These are phyloP conservation scores for Ceramica pisi DNA, from an alignment of 2,888 invertebrate genomes.

Conservation along the genomic window DNA sequence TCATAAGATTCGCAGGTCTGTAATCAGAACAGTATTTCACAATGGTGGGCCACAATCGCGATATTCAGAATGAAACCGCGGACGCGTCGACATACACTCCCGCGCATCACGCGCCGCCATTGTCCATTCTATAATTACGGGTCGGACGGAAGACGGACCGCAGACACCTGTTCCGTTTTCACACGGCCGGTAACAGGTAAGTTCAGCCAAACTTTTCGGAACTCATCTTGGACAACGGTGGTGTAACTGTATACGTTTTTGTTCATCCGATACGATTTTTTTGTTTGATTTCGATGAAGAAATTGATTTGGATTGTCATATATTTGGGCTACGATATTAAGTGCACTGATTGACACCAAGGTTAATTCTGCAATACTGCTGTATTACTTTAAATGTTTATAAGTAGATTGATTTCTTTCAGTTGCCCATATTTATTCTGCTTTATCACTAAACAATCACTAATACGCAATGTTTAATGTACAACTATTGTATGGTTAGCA, in stretches of 20 bases:
- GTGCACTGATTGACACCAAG: not conserved
- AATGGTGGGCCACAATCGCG: slow-evolving; percentile 53
- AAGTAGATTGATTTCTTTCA: not conserved
- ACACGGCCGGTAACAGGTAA: slow-evolving; percentile 88
- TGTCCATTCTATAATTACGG: slow-evolving; percentile 87
- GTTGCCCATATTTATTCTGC: not conserved
- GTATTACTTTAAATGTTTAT: not conserved
- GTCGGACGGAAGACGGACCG: slow-evolving; percentile 79
- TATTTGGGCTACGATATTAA: slow-evolving; percentile 7
- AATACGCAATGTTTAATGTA: slow-evolving; percentile 42
- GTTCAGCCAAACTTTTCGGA: slow-evolving; percentile 72
- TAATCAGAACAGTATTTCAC: slow-evolving; percentile 64
- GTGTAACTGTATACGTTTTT: slow-evolving; percentile 84
- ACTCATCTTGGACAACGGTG: slow-evolving; percentile 76
- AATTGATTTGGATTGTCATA: not conserved
- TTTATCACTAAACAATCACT: not conserved
- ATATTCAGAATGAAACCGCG: slow-evolving; percentile 63
- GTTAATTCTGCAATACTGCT: not conserved
- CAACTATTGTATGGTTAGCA: slow-evolving; percentile 36
- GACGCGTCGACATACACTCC: slow-evolving; percentile 72
- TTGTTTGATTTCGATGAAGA: slow-evolving; percentile 44
- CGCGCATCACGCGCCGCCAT: slow-evolving; percentile 83
- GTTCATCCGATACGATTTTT: slow-evolving; percentile 74
- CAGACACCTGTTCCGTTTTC: slow-evolving; percentile 89
- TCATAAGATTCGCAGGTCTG: slow-evolving; percentile 49